Evolutionary conservation across 2,888 invertebrate species (phyloP).

Genomic region (Trachelus troglodyta): DNA sequence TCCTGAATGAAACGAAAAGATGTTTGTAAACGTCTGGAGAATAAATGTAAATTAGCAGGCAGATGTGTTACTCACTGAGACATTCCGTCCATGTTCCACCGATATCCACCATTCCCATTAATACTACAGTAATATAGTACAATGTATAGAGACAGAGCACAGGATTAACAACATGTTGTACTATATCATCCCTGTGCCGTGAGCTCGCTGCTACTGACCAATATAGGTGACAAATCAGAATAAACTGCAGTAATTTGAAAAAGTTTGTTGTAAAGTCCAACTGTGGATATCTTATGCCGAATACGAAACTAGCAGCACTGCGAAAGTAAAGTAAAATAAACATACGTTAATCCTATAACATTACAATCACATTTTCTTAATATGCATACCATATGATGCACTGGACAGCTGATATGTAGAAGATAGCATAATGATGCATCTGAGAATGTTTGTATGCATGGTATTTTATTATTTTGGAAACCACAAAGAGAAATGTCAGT

Average conservation of each 20-base stretch:
- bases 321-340: constrained; percentile 31
- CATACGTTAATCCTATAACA: not conserved
- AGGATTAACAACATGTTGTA: constrained; percentile 65
- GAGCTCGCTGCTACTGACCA: constrained; percentile 68
- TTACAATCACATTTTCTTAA: constrained; percentile 4
- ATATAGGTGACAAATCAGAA: constrained; percentile 68
- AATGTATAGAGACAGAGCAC: constrained; percentile 63
- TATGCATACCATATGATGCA: constrained; percentile 65
- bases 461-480: constrained; percentile 64
- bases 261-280: constrained; percentile 67
- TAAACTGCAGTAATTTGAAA: constrained; percentile 67
- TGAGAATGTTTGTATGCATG: constrained; percentile 66
- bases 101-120: constrained; percentile 66
- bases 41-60: constrained; percentile 4
- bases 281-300: constrained; percentile 64
- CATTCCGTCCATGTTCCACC: constrained; percentile 67
- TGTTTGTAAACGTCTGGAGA: not conserved
- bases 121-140: constrained; percentile 66
- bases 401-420: constrained; percentile 67
- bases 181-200: constrained; percentile 63
- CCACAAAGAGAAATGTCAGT: constrained; percentile 60
- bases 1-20: constrained; percentile 47
- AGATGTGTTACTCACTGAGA: constrained; percentile 61
- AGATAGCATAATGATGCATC: constrained; percentile 68
- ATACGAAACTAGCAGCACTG: constrained; percentile 66